Conservation (phyloP, 1,140 invertebrate species). For the Monomorium pharaonis region DNA sequence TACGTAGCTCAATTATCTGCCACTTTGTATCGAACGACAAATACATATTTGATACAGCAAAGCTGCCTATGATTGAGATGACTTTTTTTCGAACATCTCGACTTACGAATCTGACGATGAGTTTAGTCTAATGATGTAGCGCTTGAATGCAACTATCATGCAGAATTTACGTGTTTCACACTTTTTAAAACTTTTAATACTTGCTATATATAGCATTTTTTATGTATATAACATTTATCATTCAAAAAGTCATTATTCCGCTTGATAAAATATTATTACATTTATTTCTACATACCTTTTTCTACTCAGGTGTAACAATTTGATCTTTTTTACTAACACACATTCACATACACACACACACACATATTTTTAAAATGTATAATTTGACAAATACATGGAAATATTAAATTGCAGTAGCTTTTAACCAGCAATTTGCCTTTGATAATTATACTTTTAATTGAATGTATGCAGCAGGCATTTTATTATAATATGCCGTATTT, state of each 20-base stretch:
- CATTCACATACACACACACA: too few species aligned
- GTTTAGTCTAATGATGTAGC: background rate
- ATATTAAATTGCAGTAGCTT: slow-evolving; percentile 1
- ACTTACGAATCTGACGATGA: background rate
- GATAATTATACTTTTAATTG: slow-evolving; percentile 7
- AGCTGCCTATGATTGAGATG: background rate
- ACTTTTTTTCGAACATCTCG: background rate
- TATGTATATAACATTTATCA: background rate
- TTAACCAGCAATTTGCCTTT: slow-evolving; percentile 9
- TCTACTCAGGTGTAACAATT: background rate
- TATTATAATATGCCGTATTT: slow-evolving; percentile 34
- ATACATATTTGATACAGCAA: slow-evolving; percentile 4
- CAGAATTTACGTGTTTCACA: background rate
- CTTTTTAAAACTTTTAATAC: background rate
- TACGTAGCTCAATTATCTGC: slow-evolving; percentile 37
- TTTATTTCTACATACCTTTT: background rate
- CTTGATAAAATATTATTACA: background rate
- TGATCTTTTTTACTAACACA: too few species aligned
- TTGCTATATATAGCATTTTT: background rate
- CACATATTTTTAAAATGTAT: background rate
- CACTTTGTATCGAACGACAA: slow-evolving; percentile 12
- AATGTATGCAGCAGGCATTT: background rate
- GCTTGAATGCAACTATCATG: background rate
- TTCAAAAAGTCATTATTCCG: background rate
- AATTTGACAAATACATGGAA: background rate